Conservation (phyloP, 2,888 invertebrate genomes). For the Hedychridium roseum region DNA sequence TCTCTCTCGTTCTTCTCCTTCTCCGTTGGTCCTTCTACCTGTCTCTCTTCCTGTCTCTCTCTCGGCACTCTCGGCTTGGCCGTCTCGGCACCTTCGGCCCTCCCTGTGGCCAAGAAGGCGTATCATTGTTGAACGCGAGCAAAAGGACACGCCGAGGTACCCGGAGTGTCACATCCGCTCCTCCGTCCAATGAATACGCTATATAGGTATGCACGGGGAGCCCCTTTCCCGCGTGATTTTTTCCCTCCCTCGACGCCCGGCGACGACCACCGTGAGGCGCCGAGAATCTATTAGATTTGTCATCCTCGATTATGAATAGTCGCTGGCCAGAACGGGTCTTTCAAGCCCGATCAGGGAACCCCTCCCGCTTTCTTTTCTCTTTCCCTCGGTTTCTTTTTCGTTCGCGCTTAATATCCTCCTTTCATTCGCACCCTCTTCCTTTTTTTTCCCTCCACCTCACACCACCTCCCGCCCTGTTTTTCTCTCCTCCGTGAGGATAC, state of each 20-base stretch:
- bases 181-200: constrained; percentile 28
- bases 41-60: too few relatives aligned
- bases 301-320: constrained; percentile 45
- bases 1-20: constrained; percentile 7
- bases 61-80: too few relatives aligned
- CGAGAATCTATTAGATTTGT: constrained; percentile 49
- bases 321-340: constrained; percentile 24
- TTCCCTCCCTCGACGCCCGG: constrained; percentile 2
- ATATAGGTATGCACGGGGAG: too few relatives aligned
- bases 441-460: background rate
- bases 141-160: constrained; percentile 24
- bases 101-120: constrained; percentile 22
- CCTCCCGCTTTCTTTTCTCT: constrained; percentile 14
- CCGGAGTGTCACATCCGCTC: constrained; percentile 38
- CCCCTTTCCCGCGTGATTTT: too few relatives aligned
- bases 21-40: too few relatives aligned
- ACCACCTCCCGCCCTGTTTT: constrained; percentile 2
- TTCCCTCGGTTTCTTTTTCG: background rate
- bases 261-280: constrained; percentile 14
- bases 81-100: too few relatives aligned
- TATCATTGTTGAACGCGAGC: constrained; percentile 39
- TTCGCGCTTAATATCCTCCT: background rate
- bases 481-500: constrained; percentile 13
- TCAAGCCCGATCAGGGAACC: constrained; percentile 10
- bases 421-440: constrained; percentile 1